A percentile compares a stretch with the other conserved stretches of the same genome.
Evolutionary conservation across 2,888 invertebrate species (phyloP).

Genomic region (Morpho achilles): DNA sequence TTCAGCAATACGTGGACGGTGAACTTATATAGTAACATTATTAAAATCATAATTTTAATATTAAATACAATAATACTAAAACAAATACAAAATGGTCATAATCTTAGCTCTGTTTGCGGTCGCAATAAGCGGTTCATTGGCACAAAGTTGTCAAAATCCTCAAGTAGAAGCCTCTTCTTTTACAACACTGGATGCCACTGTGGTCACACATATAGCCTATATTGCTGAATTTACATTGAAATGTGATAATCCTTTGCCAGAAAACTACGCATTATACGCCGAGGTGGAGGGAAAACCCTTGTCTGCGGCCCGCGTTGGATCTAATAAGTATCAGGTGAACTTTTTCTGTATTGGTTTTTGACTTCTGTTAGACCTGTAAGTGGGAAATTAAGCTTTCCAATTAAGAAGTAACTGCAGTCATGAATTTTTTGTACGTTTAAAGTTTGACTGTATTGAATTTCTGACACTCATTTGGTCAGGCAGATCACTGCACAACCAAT

Average conservation of each 20-base stretch:
- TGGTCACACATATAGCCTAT: slow-evolving; percentile 93
- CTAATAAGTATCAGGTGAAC: slow-evolving; percentile 91
- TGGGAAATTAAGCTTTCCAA: no score
- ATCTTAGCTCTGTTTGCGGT: slow-evolving; percentile 50
- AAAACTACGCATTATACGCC: slow-evolving; percentile 89
- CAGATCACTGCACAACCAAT: no score
- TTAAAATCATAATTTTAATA: slow-evolving; percentile 19
- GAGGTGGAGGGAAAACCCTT: slow-evolving; percentile 92
- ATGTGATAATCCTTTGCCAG: slow-evolving; percentile 83
- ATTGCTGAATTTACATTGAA: slow-evolving; percentile 93
- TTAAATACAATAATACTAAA: no score
- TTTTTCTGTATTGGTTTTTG: neutral
- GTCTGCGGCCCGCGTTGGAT: slow-evolving; percentile 88
- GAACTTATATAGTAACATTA: slow-evolving; percentile 12
- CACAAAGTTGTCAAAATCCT: slow-evolving; percentile 74
- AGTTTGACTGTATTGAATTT: no score
- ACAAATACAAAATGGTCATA: slow-evolving; percentile 66
- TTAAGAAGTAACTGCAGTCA: no score
- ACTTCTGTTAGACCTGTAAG: neutral
- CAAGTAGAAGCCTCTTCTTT: slow-evolving; percentile 88
- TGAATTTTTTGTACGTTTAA: no score
- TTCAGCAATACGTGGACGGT: slow-evolving; percentile 29
- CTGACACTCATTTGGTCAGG: no score
- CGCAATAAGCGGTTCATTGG: slow-evolving; percentile 44
- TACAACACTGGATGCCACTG: slow-evolving; percentile 95